Evolutionary conservation across 1,140 invertebrate genomes (phyloP).

Genomic region (Helicorthomorpha holstii): DNA sequence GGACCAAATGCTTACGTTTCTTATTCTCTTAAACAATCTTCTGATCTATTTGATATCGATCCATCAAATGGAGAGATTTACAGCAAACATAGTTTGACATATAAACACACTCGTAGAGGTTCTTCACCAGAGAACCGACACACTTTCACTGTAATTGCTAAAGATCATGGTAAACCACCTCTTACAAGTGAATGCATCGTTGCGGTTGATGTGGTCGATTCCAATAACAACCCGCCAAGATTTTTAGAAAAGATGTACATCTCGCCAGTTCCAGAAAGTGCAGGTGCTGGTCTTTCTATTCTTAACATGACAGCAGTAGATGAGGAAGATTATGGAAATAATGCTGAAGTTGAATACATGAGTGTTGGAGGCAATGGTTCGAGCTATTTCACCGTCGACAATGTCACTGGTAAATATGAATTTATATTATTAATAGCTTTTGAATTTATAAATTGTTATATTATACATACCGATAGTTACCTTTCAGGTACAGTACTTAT

Average conservation of each 20-base stretch:
- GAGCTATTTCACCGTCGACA: constrained; percentile 56
- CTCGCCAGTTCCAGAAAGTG: constrained; percentile 62
- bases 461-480: neutral
- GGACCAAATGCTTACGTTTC: constrained; percentile 86
- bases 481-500: neutral
- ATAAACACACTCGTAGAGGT: constrained; percentile 51
- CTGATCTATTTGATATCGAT: constrained; percentile 76
- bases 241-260: constrained; percentile 53
- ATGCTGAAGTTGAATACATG: constrained; percentile 68
- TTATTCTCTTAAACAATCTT: constrained; percentile 75
- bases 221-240: constrained; percentile 70
- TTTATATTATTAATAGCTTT: too few relatives aligned
- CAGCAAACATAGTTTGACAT: constrained; percentile 61
- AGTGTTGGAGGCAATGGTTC: constrained; percentile 58
- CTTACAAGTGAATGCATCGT: constrained; percentile 67
- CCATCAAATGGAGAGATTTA: constrained; percentile 75
- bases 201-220: constrained; percentile 72
- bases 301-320: constrained; percentile 57
- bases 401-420: constrained; percentile 44
- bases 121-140: constrained; percentile 76
- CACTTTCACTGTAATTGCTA: constrained; percentile 63
- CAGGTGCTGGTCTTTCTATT: constrained; percentile 40
- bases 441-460: constrained; percentile 2
- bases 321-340: constrained; percentile 59
- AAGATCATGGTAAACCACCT: constrained; percentile 82